phyloP scores from a whole-genome alignment of 2,113 vertebrate genomes.

The Cynoglossus semilaevis region DNA sequence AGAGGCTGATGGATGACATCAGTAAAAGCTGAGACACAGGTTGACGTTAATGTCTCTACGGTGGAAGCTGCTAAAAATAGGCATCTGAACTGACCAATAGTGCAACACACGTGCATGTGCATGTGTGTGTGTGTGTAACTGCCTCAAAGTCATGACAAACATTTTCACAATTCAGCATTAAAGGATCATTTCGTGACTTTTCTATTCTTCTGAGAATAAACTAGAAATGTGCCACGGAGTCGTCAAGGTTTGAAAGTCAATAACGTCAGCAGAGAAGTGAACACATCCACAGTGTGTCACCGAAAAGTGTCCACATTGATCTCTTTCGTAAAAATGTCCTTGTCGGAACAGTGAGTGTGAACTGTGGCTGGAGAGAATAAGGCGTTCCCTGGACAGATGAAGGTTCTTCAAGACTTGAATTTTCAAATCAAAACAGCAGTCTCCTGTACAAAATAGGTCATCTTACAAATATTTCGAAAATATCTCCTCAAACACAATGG shows the following conservation, averaged over 20 bases:
- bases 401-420: slow-evolving; percentile 71
- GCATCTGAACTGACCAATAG: slow-evolving; percentile 23
- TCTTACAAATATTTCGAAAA: slow-evolving; percentile 77
- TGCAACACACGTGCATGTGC: slow-evolving; percentile 22
- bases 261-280: slow-evolving; percentile 53
- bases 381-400: slow-evolving; percentile 74
- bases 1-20: slow-evolving; percentile 26
- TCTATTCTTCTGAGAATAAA: slow-evolving; percentile 47
- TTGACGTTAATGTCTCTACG: slow-evolving; percentile 6
- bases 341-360: slow-evolving; percentile 37
- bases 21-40: slow-evolving; percentile 16
- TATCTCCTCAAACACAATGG: slow-evolving; percentile 77
- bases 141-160: slow-evolving; percentile 28
- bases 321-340: slow-evolving; percentile 32
- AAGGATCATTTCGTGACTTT: slow-evolving; percentile 34
- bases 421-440: slow-evolving; percentile 67
- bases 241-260: slow-evolving; percentile 51
- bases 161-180: slow-evolving; percentile 45
- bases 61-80: slow-evolving; percentile 39
- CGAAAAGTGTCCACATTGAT: slow-evolving; percentile 35
- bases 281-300: slow-evolving; percentile 49
- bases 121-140: slow-evolving; percentile 17
- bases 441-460: slow-evolving; percentile 77
- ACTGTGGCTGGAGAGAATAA: slow-evolving; percentile 70
- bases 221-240: slow-evolving; percentile 53